Percentiles rank a stretch among this genome's conserved stretches.
These are phyloP conservation scores for Halichoerus grypus DNA, from an alignment of 2,113 vertebrate species.

Conservation along the genomic window DNA sequence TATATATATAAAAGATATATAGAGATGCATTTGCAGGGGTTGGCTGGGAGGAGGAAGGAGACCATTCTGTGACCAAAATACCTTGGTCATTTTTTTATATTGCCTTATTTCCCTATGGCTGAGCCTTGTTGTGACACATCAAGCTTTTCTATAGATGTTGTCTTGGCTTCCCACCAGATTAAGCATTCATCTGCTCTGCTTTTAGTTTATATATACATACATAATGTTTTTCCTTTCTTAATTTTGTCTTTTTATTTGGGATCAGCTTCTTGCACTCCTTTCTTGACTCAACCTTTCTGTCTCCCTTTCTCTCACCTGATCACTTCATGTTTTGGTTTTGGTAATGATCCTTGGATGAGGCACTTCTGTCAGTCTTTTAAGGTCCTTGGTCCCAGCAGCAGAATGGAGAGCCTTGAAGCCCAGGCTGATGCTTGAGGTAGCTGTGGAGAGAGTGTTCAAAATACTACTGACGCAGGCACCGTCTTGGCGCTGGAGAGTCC, in stretches of 20 bases:
- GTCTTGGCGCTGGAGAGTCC: conserved; percentile 79
- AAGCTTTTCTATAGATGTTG: conserved; percentile 81
- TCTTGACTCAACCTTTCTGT: conserved; percentile 63
- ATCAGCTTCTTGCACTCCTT: conserved; percentile 75
- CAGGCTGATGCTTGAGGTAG: conserved; percentile 59
- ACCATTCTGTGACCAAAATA: conserved; percentile 88
- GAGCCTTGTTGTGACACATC: conserved; percentile 82
- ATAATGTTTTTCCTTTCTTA: conserved; percentile 74
- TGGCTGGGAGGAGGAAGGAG: conserved; percentile 83
- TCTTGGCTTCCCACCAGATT: conserved; percentile 79
- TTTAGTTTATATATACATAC: conserved; percentile 84
- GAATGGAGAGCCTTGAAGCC: conserved; percentile 63
- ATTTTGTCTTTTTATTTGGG: conserved; percentile 80
- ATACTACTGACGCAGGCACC: conserved; percentile 81
- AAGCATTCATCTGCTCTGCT: conserved; percentile 81
- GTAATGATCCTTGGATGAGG: conserved; percentile 65
- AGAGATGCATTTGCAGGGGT: conserved; percentile 85
- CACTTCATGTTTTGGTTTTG: conserved; percentile 72
- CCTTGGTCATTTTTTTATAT: conserved; percentile 85
- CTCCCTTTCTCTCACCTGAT: conserved; percentile 52
- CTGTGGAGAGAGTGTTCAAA: conserved; percentile 66
- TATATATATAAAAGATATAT: conserved; percentile 85
- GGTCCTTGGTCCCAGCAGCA: conserved; percentile 62
- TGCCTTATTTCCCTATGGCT: conserved; percentile 87
- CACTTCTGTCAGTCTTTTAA: conserved; percentile 65